A percentile compares a stretch with the other conserved stretches of the same genome.
These are phyloP conservation scores for Onthophagus sagittarius DNA, from an alignment of 2,888 invertebrate genomes.

Conservation along the genomic window DNA sequence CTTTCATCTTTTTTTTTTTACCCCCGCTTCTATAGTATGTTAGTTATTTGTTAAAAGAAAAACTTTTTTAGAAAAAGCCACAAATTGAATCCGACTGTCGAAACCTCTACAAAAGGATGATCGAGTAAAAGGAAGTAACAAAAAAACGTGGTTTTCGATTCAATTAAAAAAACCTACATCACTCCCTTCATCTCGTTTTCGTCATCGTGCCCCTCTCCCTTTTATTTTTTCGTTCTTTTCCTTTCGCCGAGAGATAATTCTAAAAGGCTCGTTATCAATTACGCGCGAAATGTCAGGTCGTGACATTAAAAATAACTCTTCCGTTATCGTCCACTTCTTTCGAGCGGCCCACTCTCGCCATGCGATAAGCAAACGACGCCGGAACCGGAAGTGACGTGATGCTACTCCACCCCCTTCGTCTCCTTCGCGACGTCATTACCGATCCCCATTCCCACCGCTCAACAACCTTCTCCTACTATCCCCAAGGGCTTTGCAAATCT, in stretches of 20 bases:
- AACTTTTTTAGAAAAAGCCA: background rate
- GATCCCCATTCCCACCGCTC: background rate
- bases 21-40: background rate
- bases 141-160: background rate
- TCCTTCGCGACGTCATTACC: background rate
- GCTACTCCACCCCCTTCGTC: background rate
- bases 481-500: constrained; percentile 3
- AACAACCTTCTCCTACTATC: background rate
- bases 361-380: constrained; percentile 18
- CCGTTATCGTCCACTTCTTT: constrained; percentile 11
- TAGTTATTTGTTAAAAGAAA: background rate
- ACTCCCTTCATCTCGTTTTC: background rate
- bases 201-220: background rate
- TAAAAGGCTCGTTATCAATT: constrained; percentile 6
- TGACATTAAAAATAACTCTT: constrained; percentile 12
- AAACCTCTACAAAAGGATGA: background rate
- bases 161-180: background rate
- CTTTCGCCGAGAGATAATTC: background rate
- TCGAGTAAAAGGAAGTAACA: background rate
- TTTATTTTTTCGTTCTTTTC: constrained; percentile 14
- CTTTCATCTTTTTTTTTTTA: background rate
- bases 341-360: background rate
- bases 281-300: constrained; percentile 10
- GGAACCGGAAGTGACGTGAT: constrained; percentile 12
- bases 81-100: background rate